Evolutionary conservation across 1,140 invertebrate species (phyloP), one percentile per base, ranked within the genome.

Genomic region (Meteorus sp.): DNA sequence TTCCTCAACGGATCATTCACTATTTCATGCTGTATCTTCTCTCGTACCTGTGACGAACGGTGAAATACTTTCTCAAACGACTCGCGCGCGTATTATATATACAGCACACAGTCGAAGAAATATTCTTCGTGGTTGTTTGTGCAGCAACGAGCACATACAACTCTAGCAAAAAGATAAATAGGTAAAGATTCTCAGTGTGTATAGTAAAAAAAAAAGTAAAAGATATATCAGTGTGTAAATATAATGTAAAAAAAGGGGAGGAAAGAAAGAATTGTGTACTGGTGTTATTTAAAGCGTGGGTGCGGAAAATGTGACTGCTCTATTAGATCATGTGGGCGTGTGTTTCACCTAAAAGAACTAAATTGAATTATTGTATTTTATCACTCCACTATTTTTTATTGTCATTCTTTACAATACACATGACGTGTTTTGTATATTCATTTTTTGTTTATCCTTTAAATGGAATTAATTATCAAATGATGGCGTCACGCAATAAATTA

Each of bases 41-140:
- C 25, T 45, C 20, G 19, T 23, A 23, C 43, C 43, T n/a, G n/a
- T 45, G 43, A 45, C 41, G 15, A 19, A 39, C 43, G 11, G 43
- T n/a, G n/a, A n/a, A n/a, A n/a, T n/a, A 45, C 43, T 45, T 45
- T 45, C 43, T 23, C 43, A 45, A 45, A 45, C 43, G 43, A 45
- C 43, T 45, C 43, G 43, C 43, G 43, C 43, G 43, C 25, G 17
- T 39, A 39, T 39, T n/a, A n/a, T n/a, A n/a, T n/a, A n/a, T n/a
- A n/a, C n/a, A n/a, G n/a, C n/a, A n/a, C n/a, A n/a, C n/a, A n/a
- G n/a, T n/a, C n/a, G n/a, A n/a, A n/a, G n/a, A n/a, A n/a, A n/a
- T n/a, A 27, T 60, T 64, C 61, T 56, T 55, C 56, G 20, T 53
- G 43, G 43, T 45, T 45, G 43, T 45, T 45, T 11, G n/a, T n/a